Percentiles rank a stretch among this genome's conserved stretches.
Evolutionary conservation across 2,888 invertebrate genomes (phyloP).

Genomic region (Polymixis flavicincta): DNA sequence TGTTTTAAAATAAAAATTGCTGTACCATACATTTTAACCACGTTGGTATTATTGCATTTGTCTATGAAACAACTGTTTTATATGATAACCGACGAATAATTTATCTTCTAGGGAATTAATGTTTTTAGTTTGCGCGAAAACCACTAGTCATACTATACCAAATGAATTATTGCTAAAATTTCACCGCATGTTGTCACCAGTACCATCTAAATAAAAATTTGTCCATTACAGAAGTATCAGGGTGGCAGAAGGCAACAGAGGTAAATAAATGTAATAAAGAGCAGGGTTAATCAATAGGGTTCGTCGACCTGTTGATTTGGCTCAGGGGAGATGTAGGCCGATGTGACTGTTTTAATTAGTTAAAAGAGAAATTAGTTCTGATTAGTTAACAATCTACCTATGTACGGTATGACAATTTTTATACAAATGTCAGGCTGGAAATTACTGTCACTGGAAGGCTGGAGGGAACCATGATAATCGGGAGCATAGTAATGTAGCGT

Average conservation of each 20-base stretch:
- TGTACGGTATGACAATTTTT: background rate
- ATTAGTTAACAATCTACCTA: too few relatives aligned
- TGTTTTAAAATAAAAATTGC: too few relatives aligned
- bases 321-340: slow-evolving; percentile 15
- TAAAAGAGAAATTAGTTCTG: too few relatives aligned
- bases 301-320: slow-evolving; percentile 44
- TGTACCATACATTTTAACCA: too few relatives aligned
- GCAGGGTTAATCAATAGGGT: slow-evolving; percentile 33
- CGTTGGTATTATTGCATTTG: too few relatives aligned
- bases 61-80: too few relatives aligned
- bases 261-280: slow-evolving; percentile 20
- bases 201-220: background rate
- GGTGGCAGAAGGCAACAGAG: background rate
- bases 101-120: too few relatives aligned
- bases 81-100: too few relatives aligned
- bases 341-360: slow-evolving; percentile 5
- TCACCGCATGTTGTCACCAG: background rate
- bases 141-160: too few relatives aligned
- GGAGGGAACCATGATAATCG: background rate
- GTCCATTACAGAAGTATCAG: background rate
- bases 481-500: background rate
- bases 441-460: background rate
- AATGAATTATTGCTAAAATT: background rate
- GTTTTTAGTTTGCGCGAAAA: too few relatives aligned
- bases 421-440: background rate